phyloP scores from a whole-genome alignment of 2,797 vertebrate genomes.

The Sebastes wilsoni region DNA sequence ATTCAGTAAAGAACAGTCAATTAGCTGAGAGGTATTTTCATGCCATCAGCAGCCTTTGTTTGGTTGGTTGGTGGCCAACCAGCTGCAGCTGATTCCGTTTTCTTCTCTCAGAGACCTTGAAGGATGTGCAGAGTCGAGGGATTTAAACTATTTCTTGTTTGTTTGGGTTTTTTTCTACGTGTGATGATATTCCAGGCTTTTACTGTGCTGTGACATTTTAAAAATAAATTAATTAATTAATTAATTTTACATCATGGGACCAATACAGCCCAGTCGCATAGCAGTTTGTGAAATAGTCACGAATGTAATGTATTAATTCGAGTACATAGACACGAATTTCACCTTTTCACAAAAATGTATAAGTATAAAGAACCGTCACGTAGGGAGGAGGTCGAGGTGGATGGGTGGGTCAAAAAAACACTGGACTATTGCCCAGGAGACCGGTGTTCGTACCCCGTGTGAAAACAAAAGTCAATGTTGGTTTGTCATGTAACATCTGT shows the following conservation, averaged over 20 bases:
- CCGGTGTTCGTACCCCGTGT: not conserved
- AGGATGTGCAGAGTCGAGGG: not conserved
- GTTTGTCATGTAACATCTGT: not conserved
- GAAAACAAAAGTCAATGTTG: not conserved
- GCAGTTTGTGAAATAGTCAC: not conserved
- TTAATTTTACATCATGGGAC: not conserved
- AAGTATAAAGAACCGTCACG: not conserved
- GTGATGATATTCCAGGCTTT: not conserved
- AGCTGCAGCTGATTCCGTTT: not conserved
- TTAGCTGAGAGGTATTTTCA: not conserved
- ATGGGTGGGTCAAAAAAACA: too few species aligned
- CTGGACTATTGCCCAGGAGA: too few species aligned
- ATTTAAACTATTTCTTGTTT: not conserved
- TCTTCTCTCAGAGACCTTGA: not conserved
- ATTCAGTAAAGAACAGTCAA: not conserved
- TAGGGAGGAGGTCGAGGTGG: too few species aligned
- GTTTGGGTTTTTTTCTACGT: not conserved
- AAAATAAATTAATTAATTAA: too few species aligned
- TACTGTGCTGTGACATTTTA: not conserved
- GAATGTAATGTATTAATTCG: not conserved
- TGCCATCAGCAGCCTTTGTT: not conserved
- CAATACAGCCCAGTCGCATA: not conserved
- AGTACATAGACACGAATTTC: not conserved
- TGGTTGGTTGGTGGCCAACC: constrained; percentile 6
- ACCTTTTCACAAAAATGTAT: not conserved